Conservation (phyloP, 2,113 vertebrate species). For the Cygnus atratus region DNA sequence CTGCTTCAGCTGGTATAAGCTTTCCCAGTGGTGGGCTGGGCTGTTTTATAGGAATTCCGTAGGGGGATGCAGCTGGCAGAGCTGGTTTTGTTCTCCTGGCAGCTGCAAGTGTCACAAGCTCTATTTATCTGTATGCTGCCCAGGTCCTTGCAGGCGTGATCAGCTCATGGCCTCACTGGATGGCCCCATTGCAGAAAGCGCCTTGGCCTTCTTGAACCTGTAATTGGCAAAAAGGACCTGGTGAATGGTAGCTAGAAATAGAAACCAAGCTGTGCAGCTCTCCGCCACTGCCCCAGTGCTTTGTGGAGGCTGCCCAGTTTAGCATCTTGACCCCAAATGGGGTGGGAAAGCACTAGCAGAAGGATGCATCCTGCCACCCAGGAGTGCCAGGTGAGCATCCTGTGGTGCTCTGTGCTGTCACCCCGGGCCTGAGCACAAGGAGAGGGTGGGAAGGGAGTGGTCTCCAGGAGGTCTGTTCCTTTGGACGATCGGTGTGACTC, state of each 20-base stretch:
- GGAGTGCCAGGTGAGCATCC: rapidly evolving
- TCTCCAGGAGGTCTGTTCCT: conserved; percentile 51
- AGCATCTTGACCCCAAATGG: neutral
- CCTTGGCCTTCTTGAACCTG: neutral
- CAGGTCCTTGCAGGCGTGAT: neutral
- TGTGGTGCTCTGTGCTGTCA: neutral
- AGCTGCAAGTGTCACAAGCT: neutral
- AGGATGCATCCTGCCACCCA: neutral
- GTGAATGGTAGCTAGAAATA: neutral
- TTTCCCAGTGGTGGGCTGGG: neutral
- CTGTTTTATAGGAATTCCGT: neutral
- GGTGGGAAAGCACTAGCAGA: neutral
- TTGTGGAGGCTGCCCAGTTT: neutral
- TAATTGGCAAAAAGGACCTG: neutral
- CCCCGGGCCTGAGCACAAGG: neutral
- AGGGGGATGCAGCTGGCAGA: neutral
- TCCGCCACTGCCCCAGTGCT: neutral
- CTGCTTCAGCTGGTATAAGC: neutral
- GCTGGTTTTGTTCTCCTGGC: neutral
- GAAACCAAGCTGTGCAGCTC: neutral
- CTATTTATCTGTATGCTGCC: neutral
- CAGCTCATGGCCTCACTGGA: neutral
- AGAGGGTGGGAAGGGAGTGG: conserved; percentile 37
- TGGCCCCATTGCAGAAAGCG: neutral
- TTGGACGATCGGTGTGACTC: conserved; percentile 42